These are phyloP conservation scores for Lordiphosa fenestrarum DNA, from an alignment of 2,888 invertebrate species.

Conservation along the genomic window DNA sequence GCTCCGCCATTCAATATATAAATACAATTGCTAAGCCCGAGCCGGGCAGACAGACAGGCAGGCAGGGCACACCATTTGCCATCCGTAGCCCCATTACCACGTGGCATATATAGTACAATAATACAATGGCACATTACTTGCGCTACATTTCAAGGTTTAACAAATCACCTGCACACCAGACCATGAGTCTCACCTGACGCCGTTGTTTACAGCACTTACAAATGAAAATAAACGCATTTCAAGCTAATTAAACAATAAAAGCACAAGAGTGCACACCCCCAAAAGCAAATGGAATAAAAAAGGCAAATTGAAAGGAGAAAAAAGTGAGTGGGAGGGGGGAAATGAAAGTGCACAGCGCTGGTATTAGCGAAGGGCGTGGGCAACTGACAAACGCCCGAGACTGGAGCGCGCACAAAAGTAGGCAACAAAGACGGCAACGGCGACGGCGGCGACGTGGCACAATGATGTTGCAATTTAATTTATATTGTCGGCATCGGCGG, in stretches of 20 bases:
- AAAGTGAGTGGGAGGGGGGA: conserved; percentile 1
- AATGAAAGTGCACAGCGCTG: conserved; percentile 17
- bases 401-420: conserved; percentile 46
- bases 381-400: conserved; percentile 57
- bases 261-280: conserved; percentile 31
- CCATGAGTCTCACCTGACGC: conserved; percentile 33
- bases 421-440: conserved; percentile 58
- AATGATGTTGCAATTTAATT: conserved; percentile 73
- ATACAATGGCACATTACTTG: conserved; percentile 33
- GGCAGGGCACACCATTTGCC: neutral
- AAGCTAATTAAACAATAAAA: conserved; percentile 74
- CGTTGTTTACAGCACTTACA: conserved; percentile 67
- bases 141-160: conserved; percentile 56
- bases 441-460: conserved; percentile 38
- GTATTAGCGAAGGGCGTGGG: conserved; percentile 27
- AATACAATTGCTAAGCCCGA: conserved; percentile 15
- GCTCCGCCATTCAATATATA: conserved; percentile 18
- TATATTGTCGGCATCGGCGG: conserved; percentile 53
- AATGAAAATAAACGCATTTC: conserved; percentile 75
- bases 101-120: neutral
- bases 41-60: conserved; percentile 10
- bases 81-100: neutral
- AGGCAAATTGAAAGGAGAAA: conserved; percentile 36
- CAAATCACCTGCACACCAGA: conserved; percentile 52
- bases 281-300: conserved; percentile 44